Evolutionary conservation across 2,797 vertebrate species (phyloP).

Genomic region (Tragopan temminckii): DNA sequence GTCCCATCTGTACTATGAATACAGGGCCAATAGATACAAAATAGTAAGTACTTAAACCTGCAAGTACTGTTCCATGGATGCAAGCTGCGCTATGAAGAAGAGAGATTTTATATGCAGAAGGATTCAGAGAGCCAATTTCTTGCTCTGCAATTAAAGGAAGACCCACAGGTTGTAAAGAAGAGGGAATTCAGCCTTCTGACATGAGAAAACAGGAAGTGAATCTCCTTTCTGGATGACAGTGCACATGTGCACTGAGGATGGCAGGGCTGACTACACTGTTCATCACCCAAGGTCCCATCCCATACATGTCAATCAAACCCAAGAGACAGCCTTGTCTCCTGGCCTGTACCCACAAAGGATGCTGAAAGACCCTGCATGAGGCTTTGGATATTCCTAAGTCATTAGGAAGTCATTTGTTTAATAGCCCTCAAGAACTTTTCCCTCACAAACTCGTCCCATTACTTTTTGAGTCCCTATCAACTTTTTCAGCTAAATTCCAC

Average conservation of each 20-base stretch:
- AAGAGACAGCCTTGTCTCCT: background rate
- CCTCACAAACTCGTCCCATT: background rate
- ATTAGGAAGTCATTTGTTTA: background rate
- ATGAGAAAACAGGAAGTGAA: background rate
- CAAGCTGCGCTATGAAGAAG: background rate
- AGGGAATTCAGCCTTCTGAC: background rate
- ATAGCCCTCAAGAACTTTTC: background rate
- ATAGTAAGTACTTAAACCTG: background rate
- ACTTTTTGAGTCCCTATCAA: background rate
- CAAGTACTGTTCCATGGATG: background rate
- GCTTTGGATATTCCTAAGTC: background rate
- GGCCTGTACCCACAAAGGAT: background rate
- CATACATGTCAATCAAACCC: fast-evolving
- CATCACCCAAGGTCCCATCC: background rate
- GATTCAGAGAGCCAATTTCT: background rate
- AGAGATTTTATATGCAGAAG: background rate
- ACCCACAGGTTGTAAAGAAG: background rate
- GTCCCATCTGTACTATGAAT: background rate
- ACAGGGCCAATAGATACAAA: background rate
- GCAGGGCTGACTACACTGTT: fast-evolving
- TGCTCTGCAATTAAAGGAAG: background rate
- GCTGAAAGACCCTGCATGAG: background rate
- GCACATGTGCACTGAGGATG: background rate
- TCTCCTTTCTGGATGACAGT: background rate
- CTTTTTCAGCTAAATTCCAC: background rate